Percentiles rank a stretch among this genome's conserved stretches.
Conservation (phyloP, 2,113 vertebrate genomes). For the Rafetus swinhoei region DNA sequence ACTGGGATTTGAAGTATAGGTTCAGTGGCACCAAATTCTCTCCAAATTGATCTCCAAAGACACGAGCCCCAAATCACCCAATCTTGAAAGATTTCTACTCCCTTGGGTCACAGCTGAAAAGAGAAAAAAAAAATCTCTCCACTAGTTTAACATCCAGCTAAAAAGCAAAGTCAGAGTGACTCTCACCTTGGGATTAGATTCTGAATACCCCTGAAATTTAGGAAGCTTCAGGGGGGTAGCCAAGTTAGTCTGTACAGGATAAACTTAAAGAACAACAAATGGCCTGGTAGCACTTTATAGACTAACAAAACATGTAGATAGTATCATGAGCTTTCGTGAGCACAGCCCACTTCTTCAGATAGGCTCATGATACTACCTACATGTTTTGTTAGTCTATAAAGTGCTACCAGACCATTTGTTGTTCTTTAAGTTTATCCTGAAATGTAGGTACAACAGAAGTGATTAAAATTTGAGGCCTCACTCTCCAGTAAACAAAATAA, state of each 20-base stretch:
- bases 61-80: neutral
- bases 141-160: neutral
- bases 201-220: neutral
- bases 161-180: neutral
- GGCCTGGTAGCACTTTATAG: no score
- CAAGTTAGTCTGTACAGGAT: no score
- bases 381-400: no score
- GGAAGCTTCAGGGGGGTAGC: no score
- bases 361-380: no score
- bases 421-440: neutral
- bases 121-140: neutral
- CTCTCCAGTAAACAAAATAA: neutral
- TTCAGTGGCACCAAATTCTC: neutral
- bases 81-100: neutral
- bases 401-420: no score
- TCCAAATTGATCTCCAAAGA: neutral
- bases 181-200: neutral
- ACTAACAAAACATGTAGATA: no score
- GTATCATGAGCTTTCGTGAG: no score
- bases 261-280: no score
- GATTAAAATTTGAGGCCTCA: neutral
- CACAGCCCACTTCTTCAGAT: no score
- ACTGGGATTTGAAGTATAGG: accelerated
- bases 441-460: neutral
- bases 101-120: neutral